Evolutionary conservation across 2,888 invertebrate genomes (phyloP), one percentile per base, ranked within the genome.

Genomic region (Geotrupes spiniger): DNA sequence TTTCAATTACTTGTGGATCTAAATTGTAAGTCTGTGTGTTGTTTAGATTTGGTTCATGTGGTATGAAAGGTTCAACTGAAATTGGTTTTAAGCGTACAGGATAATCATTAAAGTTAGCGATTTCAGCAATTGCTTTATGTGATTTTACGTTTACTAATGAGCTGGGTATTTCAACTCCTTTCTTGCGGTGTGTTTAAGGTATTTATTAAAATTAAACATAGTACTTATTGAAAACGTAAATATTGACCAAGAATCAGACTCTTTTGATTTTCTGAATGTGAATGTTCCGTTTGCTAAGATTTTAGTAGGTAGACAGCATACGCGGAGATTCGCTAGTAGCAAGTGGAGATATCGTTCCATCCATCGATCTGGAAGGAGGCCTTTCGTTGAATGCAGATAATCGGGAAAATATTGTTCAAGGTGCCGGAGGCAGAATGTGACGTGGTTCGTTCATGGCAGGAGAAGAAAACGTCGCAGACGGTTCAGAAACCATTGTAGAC

Each of bases 241-340:
- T 36, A 36, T 12, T 36, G 36, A 36, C 14, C 36, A 36, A 36
- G 36, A 36, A 15, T 36, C 36, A 36, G 36, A 36, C 36, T 36
- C 10, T 36, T 36, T 36, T 36, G 36, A 36, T 36, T 36, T 36
- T 36, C 36, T 36, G 36, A 36, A 36, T 36, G 36, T 36, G 36
- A 36, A 36, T 36, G 12, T 36, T 36, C 36, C 10, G 15, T 36
- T 36, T 36, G 36, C 11, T 11, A 36, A 6, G 36, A 10, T 12
- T 36, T 36, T 36, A 11, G 36, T 36, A 31, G 31, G 31, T 5
- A n/a, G 4, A 31, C 31, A 31, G 31, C 31, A 31, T 12, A 31
- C 31, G 31, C 31, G 31, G 4, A 31, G 31, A 31, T 31, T 31
- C 4, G 31, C 31, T 31, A 11, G 10, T 31, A 31, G 31, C 8